phyloP scores from a whole-genome alignment of 2,797 vertebrate genomes.

The Aselliscus stoliczkanus region DNA sequence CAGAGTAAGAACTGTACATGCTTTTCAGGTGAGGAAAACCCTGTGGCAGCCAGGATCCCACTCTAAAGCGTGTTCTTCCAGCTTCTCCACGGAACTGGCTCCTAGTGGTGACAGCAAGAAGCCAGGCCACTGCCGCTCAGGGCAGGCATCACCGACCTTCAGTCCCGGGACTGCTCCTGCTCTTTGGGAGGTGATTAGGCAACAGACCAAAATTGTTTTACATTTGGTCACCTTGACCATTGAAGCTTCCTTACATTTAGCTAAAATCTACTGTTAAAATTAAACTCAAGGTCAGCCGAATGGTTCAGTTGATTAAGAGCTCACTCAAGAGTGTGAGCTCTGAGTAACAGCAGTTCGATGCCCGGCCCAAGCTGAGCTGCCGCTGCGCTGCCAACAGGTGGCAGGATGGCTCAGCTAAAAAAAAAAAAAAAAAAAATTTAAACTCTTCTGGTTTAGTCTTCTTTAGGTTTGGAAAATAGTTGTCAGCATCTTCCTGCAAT shows the following conservation, averaged over 20 bases:
- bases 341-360: no score
- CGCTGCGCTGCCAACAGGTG: no score
- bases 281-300: no score
- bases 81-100: no score
- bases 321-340: no score
- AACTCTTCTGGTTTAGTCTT: not conserved
- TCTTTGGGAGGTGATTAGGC: not conserved
- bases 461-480: not conserved
- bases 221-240: not conserved
- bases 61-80: not conserved
- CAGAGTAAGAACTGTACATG: not conserved
- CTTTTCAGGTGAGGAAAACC: not conserved
- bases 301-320: no score
- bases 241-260: not conserved
- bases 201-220: not conserved
- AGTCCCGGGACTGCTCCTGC: not conserved
- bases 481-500: not conserved
- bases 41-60: not conserved
- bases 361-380: no score
- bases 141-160: not conserved
- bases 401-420: no score
- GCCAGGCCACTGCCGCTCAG: no score
- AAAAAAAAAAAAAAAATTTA: no score
- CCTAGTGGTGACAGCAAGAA: not conserved
- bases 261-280: not conserved